Conservation (phyloP, 2,888 invertebrate species). For the Ceriagrion tenellum region DNA sequence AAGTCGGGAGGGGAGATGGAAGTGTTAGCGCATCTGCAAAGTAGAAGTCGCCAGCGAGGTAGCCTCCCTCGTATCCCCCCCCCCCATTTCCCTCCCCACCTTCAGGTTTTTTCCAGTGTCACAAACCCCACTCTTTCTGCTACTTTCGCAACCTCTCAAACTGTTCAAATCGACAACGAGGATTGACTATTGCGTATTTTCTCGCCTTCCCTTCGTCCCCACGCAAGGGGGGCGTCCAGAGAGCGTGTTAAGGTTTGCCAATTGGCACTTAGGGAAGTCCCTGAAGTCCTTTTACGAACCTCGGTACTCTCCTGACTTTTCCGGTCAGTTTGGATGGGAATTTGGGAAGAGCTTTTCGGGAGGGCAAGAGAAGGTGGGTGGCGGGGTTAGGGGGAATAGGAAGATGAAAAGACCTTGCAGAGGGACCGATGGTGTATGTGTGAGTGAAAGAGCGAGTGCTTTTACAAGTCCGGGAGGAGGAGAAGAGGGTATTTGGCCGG, state of each 20-base stretch:
- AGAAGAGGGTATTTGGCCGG: neutral
- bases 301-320: constrained; percentile 48
- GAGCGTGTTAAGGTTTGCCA: constrained; percentile 29
- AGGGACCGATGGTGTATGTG: neutral
- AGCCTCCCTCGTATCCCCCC: neutral
- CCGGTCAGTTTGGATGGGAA: constrained; percentile 64
- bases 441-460: neutral
- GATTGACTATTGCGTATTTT: constrained; percentile 28
- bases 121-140: neutral
- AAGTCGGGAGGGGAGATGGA: constrained; percentile 1
- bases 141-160: neutral
- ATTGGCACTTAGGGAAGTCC: constrained; percentile 40
- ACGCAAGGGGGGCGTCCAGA: constrained; percentile 10
- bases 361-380: neutral
- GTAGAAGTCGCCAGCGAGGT: neutral
- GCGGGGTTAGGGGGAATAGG: neutral
- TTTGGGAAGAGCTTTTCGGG: neutral
- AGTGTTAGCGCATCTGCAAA: neutral
- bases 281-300: constrained; percentile 25
- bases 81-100: neutral
- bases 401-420: neutral
- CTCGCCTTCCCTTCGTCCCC: neutral
- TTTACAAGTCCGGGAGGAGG: neutral
- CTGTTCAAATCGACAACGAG: neutral
- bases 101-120: neutral